phyloP scores from a whole-genome alignment of 2,113 vertebrate genomes.

The Percina caprodes region DNA sequence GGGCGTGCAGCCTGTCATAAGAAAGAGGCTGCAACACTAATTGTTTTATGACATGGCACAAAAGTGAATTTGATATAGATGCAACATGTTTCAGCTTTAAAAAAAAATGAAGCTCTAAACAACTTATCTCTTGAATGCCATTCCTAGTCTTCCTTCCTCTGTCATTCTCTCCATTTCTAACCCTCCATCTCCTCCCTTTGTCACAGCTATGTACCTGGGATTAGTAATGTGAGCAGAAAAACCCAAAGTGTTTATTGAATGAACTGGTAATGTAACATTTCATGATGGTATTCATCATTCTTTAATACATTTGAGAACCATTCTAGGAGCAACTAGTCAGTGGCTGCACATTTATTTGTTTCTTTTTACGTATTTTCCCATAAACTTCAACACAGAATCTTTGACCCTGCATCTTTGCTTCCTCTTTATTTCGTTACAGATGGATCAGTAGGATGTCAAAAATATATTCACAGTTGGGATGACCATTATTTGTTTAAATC shows the following conservation, averaged over 20 bases:
- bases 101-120: background rate
- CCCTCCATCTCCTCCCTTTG: background rate
- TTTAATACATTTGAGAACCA: slow-evolving; percentile 41
- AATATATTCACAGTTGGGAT: slow-evolving; percentile 31
- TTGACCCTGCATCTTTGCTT: slow-evolving; percentile 16
- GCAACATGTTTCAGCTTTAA: background rate
- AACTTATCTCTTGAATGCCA: background rate
- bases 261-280: slow-evolving; percentile 30
- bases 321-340: slow-evolving; percentile 34
- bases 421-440: slow-evolving; percentile 30
- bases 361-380: slow-evolving; percentile 24
- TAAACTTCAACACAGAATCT: slow-evolving; percentile 33
- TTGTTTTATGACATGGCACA: slow-evolving; percentile 16
- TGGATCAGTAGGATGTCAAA: slow-evolving; percentile 22
- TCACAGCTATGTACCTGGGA: background rate
- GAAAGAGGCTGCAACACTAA: slow-evolving; percentile 7
- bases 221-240: slow-evolving; percentile 17
- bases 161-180: background rate
- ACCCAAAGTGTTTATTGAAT: slow-evolving; percentile 25
- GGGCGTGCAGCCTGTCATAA: slow-evolving; percentile 15
- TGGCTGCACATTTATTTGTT: slow-evolving; percentile 50
- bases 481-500: slow-evolving; percentile 36
- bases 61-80: background rate
- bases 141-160: background rate
- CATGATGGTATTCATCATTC: slow-evolving; percentile 26